Conservation (phyloP, 1,140 invertebrate species). For the Nephila pilipes region DNA sequence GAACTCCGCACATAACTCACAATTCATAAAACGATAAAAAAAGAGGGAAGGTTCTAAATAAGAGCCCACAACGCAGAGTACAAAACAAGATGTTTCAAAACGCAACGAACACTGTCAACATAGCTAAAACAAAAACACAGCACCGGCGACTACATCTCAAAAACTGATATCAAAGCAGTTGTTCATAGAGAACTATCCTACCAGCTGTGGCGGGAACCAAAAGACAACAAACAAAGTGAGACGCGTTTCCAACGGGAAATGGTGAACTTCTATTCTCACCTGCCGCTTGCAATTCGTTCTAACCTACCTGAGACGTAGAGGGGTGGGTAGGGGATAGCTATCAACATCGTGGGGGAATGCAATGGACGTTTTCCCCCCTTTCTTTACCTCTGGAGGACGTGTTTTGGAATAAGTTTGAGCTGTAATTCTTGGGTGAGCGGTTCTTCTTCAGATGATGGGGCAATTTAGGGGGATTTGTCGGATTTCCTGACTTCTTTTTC, state of each 20-base stretch:
- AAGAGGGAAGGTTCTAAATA: neutral
- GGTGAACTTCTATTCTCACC: constrained; percentile 30
- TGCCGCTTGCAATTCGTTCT: constrained; percentile 34
- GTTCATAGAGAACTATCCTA: neutral
- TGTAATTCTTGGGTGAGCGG: constrained; percentile 30
- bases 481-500: constrained; percentile 26
- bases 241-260: constrained; percentile 15
- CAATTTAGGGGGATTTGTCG: constrained; percentile 41
- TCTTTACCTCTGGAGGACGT: constrained; percentile 16
- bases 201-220: constrained; percentile 19
- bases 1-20: constrained; percentile 16
- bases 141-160: neutral
- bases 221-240: constrained; percentile 38
- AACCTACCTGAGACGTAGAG: neutral
- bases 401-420: neutral
- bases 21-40: neutral
- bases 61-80: neutral
- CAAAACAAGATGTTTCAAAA: neutral
- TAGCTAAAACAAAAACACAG: neutral
- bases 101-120: neutral
- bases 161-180: neutral
- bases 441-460: constrained; percentile 35
- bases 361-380: neutral
- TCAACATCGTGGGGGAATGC: constrained; percentile 23
- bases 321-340: neutral